Percentiles rank a stretch among this genome's conserved stretches.
Evolutionary conservation across 2,888 invertebrate genomes (phyloP).

Genomic region (Philaethria dido): DNA sequence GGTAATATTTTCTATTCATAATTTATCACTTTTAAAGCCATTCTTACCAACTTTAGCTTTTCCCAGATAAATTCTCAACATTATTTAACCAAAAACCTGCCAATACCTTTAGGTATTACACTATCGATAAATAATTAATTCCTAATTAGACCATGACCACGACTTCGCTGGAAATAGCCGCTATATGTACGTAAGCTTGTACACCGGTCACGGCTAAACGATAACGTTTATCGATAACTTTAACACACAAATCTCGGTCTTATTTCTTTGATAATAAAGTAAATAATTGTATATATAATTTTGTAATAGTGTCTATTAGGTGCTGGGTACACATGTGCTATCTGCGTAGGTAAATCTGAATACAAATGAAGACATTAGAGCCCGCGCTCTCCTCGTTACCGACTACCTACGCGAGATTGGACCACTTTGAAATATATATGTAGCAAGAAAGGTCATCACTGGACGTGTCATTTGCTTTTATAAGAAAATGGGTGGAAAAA

Average conservation of each 20-base stretch:
- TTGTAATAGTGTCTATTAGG: constrained; percentile 33
- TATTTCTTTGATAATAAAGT: neutral
- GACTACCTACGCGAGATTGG: constrained; percentile 47
- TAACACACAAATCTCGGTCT: constrained; percentile 12
- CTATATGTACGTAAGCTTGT: constrained; percentile 39
- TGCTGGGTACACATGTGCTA: constrained; percentile 48
- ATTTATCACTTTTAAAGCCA: neutral
- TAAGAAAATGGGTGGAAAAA: neutral
- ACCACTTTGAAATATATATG: constrained; percentile 4
- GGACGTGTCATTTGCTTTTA: neutral
- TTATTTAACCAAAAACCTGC: constrained; percentile 16
- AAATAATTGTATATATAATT: constrained; percentile 24
- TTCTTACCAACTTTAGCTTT: neutral
- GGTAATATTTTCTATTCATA: neutral
- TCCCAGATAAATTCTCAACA: neutral
- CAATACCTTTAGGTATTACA: constrained; percentile 20
- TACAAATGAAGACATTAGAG: constrained; percentile 77
- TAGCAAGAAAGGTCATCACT: neutral
- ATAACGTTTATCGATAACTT: constrained; percentile 1
- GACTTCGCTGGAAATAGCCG: constrained; percentile 34
- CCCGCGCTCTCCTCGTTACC: constrained; percentile 59
- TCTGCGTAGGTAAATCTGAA: constrained; percentile 72
- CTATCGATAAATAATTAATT: constrained; percentile 40
- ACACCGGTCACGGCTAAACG: constrained; percentile 24
- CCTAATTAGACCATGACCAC: constrained; percentile 40